A percentile compares a stretch with the other conserved stretches of the same genome.
phyloP scores from a whole-genome alignment of 1,140 invertebrate species.

The Dinothrombium tinctorium region DNA sequence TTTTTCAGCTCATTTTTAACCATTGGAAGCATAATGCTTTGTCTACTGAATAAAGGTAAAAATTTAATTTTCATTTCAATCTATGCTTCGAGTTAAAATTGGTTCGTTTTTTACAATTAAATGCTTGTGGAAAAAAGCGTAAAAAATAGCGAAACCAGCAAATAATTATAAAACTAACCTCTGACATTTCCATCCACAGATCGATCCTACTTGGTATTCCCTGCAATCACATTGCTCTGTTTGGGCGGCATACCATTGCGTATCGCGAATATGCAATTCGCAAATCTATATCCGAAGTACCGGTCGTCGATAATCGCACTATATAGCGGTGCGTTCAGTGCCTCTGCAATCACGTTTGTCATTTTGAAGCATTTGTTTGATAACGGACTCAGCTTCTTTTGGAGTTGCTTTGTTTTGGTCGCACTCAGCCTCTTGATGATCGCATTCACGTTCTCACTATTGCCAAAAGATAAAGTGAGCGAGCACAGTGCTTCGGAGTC shows the following conservation, averaged over 20 bases:
- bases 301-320: slow-evolving; percentile 16
- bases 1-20: slow-evolving; percentile 10
- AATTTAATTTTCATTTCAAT: background rate
- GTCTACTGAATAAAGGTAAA: slow-evolving; percentile 9
- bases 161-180: too few relatives aligned
- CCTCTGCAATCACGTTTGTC: slow-evolving; percentile 15
- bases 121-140: too few relatives aligned
- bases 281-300: slow-evolving; percentile 14
- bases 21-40: slow-evolving; percentile 9
- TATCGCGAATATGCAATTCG: slow-evolving; percentile 16
- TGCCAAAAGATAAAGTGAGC: too few relatives aligned
- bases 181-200: background rate
- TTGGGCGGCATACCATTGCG: slow-evolving; percentile 16
- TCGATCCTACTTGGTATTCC: slow-evolving; percentile 13
- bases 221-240: slow-evolving; percentile 12
- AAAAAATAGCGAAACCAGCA: too few relatives aligned
- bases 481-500: too few relatives aligned
- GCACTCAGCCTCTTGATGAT: slow-evolving; percentile 13
- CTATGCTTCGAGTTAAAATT: background rate
- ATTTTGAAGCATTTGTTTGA: slow-evolving; percentile 15
- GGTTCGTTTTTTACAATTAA: too few relatives aligned
- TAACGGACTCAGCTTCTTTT: slow-evolving; percentile 12
- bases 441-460: slow-evolving; percentile 14
- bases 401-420: slow-evolving; percentile 11
- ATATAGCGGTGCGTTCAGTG: slow-evolving; percentile 15